Evolutionary conservation across 1,140 invertebrate species (phyloP).

Genomic region (Chionoecetes opilio): DNA sequence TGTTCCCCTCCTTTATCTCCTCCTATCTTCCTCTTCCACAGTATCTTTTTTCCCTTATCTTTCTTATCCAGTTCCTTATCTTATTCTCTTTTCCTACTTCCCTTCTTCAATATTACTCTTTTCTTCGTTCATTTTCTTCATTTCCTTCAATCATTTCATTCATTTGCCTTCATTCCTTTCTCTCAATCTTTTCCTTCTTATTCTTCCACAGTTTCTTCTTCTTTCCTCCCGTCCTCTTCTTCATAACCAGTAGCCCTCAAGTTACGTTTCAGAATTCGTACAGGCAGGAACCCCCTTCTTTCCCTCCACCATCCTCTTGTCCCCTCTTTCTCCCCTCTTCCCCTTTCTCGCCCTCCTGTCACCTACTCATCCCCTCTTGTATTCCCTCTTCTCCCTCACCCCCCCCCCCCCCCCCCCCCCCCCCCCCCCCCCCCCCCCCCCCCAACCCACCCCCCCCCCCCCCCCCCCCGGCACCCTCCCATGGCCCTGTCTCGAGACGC

Average conservation of each 20-base stretch:
- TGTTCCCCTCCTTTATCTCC: neutral
- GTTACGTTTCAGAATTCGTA: conserved; percentile 44
- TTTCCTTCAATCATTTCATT: no score
- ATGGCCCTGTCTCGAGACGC: neutral
- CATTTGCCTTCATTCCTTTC: neutral
- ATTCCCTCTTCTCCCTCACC: no score
- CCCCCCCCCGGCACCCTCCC: neutral
- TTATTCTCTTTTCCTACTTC: neutral
- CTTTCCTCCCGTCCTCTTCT: no score
- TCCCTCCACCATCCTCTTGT: neutral
- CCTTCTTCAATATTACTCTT: no score
- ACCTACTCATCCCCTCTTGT: neutral
- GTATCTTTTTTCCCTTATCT: neutral
- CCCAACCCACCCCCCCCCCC: neutral
- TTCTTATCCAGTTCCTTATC: neutral
- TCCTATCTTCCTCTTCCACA: neutral
- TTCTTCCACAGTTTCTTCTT: no score
- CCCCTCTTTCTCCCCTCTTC: neutral
- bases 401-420: neutral
- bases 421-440: neutral
- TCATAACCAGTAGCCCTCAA: conserved; percentile 4
- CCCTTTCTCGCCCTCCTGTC: neutral
- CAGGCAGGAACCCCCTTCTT: neutral
- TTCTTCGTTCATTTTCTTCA: neutral
- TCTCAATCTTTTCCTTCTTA: neutral